Percentiles rank a stretch among this genome's conserved stretches.
Evolutionary conservation across 2,888 invertebrate genomes (phyloP).

Genomic region (Bhutanitis thaidina): DNA sequence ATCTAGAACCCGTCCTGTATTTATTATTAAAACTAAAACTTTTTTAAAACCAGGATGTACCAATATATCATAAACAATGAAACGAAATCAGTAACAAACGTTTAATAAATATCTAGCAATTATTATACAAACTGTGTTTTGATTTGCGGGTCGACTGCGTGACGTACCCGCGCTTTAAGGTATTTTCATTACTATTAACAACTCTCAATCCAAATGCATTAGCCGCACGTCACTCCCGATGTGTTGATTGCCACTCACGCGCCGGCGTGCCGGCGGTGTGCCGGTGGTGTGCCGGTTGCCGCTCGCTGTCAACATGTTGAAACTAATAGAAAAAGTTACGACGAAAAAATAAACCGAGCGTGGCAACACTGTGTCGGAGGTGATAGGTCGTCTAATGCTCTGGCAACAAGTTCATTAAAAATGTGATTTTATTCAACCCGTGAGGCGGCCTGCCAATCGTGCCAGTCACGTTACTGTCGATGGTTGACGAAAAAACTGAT

Average conservation of each 20-base stretch:
- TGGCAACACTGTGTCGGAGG: constrained; percentile 27
- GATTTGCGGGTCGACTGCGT: too few species aligned
- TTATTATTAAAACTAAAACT: too few species aligned
- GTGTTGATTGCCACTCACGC: constrained; percentile 52
- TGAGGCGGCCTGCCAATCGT: constrained; percentile 2
- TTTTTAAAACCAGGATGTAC: too few species aligned
- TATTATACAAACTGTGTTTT: too few species aligned
- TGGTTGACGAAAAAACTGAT: background rate
- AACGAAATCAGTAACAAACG: too few species aligned
- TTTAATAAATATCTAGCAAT: too few species aligned
- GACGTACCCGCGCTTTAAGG: too few species aligned
- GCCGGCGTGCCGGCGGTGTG: constrained; percentile 31
- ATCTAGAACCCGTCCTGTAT: too few species aligned
- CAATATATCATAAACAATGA: too few species aligned
- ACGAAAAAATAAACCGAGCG: constrained; percentile 24
- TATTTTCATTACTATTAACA: constrained; percentile 8
- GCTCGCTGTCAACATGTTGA: constrained; percentile 51
- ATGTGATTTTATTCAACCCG: constrained; percentile 16
- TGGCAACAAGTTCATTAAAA: constrained; percentile 26
- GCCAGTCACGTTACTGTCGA: constrained; percentile 1
- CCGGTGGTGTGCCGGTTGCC: too few species aligned
- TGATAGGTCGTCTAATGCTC: constrained; percentile 38
- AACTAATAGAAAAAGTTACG: constrained; percentile 29
- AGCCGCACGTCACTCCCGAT: constrained; percentile 37
- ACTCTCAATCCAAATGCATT: constrained; percentile 23